These are phyloP conservation scores for Genyomyrus donnyi DNA, from an alignment of 2,113 vertebrate genomes.

Conservation along the genomic window DNA sequence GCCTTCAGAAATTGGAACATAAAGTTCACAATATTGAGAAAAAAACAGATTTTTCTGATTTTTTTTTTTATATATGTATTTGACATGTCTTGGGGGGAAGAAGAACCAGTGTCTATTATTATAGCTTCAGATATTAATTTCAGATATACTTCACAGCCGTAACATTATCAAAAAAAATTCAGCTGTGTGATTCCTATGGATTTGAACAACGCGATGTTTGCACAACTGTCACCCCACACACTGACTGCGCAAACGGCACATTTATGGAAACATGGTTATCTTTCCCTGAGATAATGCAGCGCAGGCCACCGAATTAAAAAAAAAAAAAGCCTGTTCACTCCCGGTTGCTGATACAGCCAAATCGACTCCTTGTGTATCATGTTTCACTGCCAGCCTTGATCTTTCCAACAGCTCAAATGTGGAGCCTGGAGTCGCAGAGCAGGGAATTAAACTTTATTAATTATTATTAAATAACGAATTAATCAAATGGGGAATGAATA, in stretches of 20 bases:
- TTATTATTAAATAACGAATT: no score
- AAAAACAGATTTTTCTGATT: neutral
- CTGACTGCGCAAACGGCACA: neutral
- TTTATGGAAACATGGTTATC: neutral
- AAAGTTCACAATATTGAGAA: neutral
- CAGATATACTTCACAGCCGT: neutral
- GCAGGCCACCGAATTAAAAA: neutral
- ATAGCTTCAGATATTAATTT: neutral
- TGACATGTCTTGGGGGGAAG: neutral
- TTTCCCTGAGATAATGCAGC: neutral
- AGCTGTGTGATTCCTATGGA: neutral
- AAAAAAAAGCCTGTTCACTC: neutral
- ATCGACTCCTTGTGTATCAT: neutral
- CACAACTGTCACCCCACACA: neutral
- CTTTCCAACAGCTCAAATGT: neutral
- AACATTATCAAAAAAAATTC: neutral
- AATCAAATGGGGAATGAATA: neutral
- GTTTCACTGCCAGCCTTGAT: neutral
- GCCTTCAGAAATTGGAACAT: neutral
- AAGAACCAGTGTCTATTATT: neutral
- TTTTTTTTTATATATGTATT: neutral
- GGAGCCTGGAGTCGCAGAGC: no score
- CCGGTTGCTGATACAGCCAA: neutral
- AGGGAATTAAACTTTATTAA: neutral
- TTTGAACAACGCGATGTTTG: neutral